Evolutionary conservation across 1,140 invertebrate genomes (phyloP).

Genomic region (Portunus trituberculatus): DNA sequence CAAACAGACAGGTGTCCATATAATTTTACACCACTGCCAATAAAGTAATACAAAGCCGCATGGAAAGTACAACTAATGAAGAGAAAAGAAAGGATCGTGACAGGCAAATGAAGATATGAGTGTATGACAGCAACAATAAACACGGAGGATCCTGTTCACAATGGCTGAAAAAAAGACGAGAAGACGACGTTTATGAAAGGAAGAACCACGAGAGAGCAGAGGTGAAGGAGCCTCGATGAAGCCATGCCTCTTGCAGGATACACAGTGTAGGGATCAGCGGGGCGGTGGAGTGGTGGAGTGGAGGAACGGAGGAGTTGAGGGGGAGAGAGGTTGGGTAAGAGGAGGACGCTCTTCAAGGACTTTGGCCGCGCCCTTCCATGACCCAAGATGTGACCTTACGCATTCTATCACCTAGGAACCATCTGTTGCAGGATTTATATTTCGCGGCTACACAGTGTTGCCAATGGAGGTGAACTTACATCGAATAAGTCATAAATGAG

Average conservation of each 20-base stretch:
- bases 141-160: neutral
- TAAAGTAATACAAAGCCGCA: too few relatives aligned
- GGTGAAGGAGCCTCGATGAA: constrained; percentile 1
- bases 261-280: neutral
- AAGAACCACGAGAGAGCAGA: neutral
- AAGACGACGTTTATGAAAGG: neutral
- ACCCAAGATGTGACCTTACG: constrained; percentile 38
- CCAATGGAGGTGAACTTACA: neutral
- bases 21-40: too few relatives aligned
- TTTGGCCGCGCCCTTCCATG: constrained; percentile 28
- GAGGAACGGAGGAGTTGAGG: neutral
- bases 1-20: neutral
- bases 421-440: neutral
- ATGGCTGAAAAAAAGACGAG: neutral
- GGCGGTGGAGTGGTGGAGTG: neutral
- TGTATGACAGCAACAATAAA: neutral
- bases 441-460: neutral
- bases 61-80: neutral
- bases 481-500: neutral
- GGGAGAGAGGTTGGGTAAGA: neutral
- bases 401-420: neutral
- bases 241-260: neutral
- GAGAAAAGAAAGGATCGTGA: neutral
- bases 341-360: constrained; percentile 41
- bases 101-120: too few relatives aligned